A percentile compares a stretch with the other conserved stretches of the same genome.
These are phyloP conservation scores for Papilio demoleus DNA, from an alignment of 2,888 invertebrate species.

Conservation along the genomic window DNA sequence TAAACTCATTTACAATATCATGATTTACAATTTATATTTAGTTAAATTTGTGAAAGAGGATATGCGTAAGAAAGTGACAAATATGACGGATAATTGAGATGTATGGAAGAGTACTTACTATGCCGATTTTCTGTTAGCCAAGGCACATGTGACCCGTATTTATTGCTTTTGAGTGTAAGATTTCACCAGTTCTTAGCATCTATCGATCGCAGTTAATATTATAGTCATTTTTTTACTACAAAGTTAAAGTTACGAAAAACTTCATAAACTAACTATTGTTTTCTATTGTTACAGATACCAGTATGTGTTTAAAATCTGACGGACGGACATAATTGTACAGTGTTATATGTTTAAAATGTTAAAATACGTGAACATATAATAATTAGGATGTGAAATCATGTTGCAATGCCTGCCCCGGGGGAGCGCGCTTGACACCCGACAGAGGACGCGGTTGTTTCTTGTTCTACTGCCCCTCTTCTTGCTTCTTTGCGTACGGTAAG, in stretches of 20 bases:
- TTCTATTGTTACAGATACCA: constrained; percentile 21
- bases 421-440: constrained; percentile 50
- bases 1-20: constrained; percentile 8
- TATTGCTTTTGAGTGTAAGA: too few relatives aligned
- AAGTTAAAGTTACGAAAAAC: too few relatives aligned
- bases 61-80: neutral
- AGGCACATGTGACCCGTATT: too few relatives aligned
- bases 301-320: constrained; percentile 3
- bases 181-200: too few relatives aligned
- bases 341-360: constrained; percentile 59
- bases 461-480: constrained; percentile 54
- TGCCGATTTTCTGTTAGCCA: too few relatives aligned
- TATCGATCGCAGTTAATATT: too few relatives aligned
- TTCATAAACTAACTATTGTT: too few relatives aligned
- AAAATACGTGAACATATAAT: constrained; percentile 52
- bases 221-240: too few relatives aligned
- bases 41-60: too few relatives aligned
- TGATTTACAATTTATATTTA: constrained; percentile 8
- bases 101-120: neutral
- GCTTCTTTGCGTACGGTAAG: constrained; percentile 66
- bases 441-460: constrained; percentile 45
- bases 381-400: constrained; percentile 77
- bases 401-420: constrained; percentile 73
- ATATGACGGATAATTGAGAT: too few relatives aligned
- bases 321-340: constrained; percentile 44